phyloP scores from a whole-genome alignment of 2,797 vertebrate genomes.

The Syngnathus rostellatus region DNA sequence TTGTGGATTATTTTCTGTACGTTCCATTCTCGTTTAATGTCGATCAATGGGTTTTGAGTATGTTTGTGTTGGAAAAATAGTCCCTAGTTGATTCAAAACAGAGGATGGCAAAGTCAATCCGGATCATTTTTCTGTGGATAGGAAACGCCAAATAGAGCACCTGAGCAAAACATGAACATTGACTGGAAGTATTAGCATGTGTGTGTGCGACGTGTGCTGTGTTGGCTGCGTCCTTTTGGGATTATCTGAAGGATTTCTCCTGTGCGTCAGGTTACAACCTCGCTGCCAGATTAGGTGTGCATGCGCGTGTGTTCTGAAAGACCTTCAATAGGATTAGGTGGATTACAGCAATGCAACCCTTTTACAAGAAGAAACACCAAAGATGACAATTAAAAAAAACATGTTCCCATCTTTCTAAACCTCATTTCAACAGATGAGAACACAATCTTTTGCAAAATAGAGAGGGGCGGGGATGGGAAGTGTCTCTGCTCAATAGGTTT shows the following conservation, averaged over 20 bases:
- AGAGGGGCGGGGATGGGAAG: too few relatives aligned
- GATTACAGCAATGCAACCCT: constrained; percentile 65
- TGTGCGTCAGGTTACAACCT: constrained; percentile 54
- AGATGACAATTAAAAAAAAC: constrained; percentile 37
- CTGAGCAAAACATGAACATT: constrained; percentile 17
- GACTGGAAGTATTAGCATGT: background rate
- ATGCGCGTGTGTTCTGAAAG: constrained; percentile 30
- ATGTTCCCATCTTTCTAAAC: constrained; percentile 40
- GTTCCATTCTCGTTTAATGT: too few relatives aligned
- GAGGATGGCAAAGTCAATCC: too few relatives aligned
- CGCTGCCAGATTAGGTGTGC: constrained; percentile 22
- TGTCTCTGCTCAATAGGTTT: too few relatives aligned
- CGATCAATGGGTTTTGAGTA: too few relatives aligned
- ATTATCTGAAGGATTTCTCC: constrained; percentile 42
- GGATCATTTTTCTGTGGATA: too few relatives aligned
- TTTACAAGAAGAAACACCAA: constrained; percentile 52
- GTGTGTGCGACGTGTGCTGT: constrained; percentile 3
- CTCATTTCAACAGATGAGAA: constrained; percentile 38
- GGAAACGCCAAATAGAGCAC: too few relatives aligned
- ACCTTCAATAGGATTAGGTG: constrained; percentile 65
- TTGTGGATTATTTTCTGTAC: too few relatives aligned
- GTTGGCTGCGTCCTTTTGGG: constrained; percentile 37
- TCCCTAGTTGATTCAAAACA: too few relatives aligned
- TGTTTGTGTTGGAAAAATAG: too few relatives aligned
- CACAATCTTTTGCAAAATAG: too few relatives aligned